phyloP scores from a whole-genome alignment of 1,140 invertebrate genomes.

The Drosophila asahinai region DNA sequence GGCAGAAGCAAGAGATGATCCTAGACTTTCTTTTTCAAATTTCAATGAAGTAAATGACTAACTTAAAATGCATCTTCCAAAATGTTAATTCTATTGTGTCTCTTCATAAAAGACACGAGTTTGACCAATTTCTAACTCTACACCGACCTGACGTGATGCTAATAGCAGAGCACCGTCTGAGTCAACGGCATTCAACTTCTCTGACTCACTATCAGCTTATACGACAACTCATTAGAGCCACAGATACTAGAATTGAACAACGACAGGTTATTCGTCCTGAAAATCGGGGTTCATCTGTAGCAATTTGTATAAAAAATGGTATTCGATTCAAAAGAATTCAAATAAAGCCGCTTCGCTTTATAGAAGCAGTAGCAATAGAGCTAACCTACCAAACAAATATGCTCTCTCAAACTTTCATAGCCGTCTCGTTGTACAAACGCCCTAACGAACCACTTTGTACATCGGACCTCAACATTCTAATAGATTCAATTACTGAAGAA shows the following conservation, averaged over 20 bases:
- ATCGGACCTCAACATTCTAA: too few species aligned
- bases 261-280: not conserved
- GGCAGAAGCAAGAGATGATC: not conserved
- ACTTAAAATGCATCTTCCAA: not conserved
- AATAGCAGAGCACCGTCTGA: slow-evolving; percentile 14
- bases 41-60: not conserved
- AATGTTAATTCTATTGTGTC: not conserved
- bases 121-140: not conserved
- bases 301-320: slow-evolving; percentile 16
- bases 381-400: not conserved
- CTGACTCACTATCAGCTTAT: slow-evolving; percentile 16
- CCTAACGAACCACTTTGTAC: not conserved
- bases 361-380: slow-evolving; percentile 11
- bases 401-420: not conserved
- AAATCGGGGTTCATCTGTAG: slow-evolving; percentile 2
- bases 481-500: not conserved
- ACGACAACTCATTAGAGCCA: not conserved
- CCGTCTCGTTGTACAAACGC: slow-evolving; percentile 10
- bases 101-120: not conserved
- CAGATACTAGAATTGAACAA: too few species aligned
- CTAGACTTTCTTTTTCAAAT: not conserved
- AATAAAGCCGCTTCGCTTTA: not conserved
- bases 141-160: slow-evolving; percentile 19
- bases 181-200: not conserved
- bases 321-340: not conserved